These are phyloP conservation scores for Budorcas taxicolor DNA, from an alignment of 2,113 vertebrate species.

Conservation along the genomic window DNA sequence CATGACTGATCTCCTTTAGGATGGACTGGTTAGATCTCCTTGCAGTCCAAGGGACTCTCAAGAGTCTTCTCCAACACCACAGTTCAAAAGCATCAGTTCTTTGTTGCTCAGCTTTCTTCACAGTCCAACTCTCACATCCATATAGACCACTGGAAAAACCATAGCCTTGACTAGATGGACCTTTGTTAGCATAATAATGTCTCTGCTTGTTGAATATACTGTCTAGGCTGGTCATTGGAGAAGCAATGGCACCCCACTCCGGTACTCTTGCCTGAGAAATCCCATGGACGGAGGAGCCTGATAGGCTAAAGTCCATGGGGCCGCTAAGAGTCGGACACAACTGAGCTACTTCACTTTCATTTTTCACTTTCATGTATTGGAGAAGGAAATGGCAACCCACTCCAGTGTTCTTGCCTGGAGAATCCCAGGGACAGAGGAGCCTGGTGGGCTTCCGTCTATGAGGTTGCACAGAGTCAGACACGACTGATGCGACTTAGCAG, in stretches of 20 bases:
- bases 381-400: no score
- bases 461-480: no score
- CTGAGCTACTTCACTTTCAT: no score
- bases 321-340: fast-evolving
- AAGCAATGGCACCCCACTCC: no score
- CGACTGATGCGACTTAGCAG: no score
- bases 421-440: no score
- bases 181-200: background rate
- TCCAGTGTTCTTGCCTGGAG: no score
- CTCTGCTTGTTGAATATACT: background rate
- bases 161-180: background rate
- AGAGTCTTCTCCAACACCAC: background rate
- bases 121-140: background rate
- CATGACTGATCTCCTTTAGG: background rate
- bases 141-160: background rate
- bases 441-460: fast-evolving
- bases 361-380: no score
- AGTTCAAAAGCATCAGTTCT: background rate
- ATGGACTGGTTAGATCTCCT: background rate
- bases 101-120: fast-evolving
- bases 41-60: background rate
- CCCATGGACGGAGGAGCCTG: no score
- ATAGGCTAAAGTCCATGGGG: no score
- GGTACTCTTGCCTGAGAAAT: no score
- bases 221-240: background rate